These are phyloP conservation scores for Temnothorax nylanderi DNA, from an alignment of 1,140 invertebrate species.

Conservation along the genomic window DNA sequence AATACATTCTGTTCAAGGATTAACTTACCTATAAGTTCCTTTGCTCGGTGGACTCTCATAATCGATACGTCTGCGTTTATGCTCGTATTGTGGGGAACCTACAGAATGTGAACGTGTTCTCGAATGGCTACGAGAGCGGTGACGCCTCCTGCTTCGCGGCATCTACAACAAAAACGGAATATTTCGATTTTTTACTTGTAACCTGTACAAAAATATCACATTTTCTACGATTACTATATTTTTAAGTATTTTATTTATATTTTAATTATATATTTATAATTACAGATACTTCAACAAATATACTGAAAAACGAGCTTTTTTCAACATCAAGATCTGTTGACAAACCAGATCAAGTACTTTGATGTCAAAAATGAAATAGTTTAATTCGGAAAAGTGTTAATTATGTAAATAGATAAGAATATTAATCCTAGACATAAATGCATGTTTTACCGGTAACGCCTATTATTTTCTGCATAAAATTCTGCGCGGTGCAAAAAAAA, in stretches of 20 bases:
- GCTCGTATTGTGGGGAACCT: constrained; percentile 84
- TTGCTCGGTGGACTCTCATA: constrained; percentile 86
- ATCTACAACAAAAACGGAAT: constrained; percentile 87
- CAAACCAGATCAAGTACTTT: neutral
- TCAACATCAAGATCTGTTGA: neutral
- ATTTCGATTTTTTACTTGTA: neutral
- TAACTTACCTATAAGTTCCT: constrained; percentile 86
- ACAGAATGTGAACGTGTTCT: constrained; percentile 86
- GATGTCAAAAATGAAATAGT: neutral
- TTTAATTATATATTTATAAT: neutral
- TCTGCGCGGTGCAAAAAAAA: neutral
- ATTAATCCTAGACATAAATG: neutral
- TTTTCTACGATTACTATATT: neutral
- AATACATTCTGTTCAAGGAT: neutral
- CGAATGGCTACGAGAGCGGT: constrained; percentile 89
- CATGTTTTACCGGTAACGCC: neutral
- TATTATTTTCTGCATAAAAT: neutral
- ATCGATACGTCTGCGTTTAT: constrained; percentile 87
- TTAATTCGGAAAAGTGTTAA: neutral
- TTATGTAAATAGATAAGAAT: neutral
- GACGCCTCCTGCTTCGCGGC: constrained; percentile 92
- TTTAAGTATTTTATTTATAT: neutral
- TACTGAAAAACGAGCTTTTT: neutral
- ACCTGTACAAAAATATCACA: neutral
- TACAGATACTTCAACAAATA: neutral